These are phyloP conservation scores for Alitta virens DNA, from an alignment of 2,888 invertebrate species.

Conservation along the genomic window DNA sequence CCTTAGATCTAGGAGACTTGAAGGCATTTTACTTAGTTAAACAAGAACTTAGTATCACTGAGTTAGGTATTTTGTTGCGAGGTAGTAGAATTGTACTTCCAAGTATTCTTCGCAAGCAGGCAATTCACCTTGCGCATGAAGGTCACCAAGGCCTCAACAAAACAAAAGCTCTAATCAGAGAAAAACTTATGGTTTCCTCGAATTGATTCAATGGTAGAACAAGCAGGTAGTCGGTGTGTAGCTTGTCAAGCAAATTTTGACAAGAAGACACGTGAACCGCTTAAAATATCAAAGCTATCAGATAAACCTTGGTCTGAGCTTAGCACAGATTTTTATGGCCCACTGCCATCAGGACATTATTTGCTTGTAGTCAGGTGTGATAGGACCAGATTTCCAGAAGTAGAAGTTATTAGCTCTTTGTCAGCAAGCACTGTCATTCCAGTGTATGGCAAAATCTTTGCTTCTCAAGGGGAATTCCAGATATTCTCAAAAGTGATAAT, in stretches of 20 bases:
- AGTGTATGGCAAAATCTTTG: not conserved
- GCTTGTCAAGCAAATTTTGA: not conserved
- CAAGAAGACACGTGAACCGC: not conserved
- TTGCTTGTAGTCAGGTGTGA: not conserved
- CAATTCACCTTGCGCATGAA: not conserved
- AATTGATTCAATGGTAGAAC: not conserved
- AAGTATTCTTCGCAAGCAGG: not conserved
- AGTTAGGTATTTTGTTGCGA: not conserved
- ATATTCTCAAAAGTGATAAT: not conserved
- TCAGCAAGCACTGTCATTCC: not conserved
- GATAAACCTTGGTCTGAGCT: not conserved
- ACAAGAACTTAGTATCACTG: not conserved
- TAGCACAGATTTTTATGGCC: not conserved
- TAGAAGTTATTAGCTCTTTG: not conserved
- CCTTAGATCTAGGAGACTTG: too few species aligned
- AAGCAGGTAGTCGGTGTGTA: not conserved
- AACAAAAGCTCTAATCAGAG: not conserved
- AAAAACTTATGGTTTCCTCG: not conserved
- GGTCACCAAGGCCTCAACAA: not conserved
- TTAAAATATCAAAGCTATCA: not conserved
- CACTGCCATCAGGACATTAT: not conserved
- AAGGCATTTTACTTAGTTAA: not conserved
- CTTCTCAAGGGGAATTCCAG: not conserved
- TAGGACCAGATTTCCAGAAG: not conserved
- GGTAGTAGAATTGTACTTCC: not conserved